These are phyloP conservation scores for Caenorhabditis latens DNA, from an alignment of 1,140 invertebrate genomes.

Conservation along the genomic window DNA sequence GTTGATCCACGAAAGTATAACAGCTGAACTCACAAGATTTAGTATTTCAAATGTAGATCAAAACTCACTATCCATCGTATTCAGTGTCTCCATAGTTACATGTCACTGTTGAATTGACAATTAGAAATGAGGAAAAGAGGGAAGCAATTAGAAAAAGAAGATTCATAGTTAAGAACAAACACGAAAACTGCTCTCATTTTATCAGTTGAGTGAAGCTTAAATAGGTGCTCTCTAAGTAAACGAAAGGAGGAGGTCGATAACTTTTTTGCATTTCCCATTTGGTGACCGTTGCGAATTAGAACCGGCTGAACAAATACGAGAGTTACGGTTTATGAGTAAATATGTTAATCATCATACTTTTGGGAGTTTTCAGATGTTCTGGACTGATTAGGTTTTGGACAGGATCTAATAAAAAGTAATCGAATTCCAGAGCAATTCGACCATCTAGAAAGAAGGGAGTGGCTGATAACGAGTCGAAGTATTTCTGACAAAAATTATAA, in stretches of 20 bases:
- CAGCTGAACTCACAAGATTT: neutral
- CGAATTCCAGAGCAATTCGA: neutral
- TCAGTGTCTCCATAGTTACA: slow-evolving; percentile 38
- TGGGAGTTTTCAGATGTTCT: no score
- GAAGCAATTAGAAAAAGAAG: neutral
- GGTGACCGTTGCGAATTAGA: neutral
- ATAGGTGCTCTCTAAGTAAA: slow-evolving; percentile 23
- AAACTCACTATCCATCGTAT: slow-evolving; percentile 40
- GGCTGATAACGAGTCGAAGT: neutral
- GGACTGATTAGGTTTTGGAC: no score
- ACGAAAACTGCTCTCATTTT: neutral
- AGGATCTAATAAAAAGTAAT: no score
- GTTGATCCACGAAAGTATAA: slow-evolving; percentile 25
- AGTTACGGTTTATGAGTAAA: neutral
- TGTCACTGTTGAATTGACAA: neutral
- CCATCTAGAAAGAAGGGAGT: neutral
- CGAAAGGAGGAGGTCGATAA: slow-evolving; percentile 11
- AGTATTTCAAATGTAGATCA: neutral
- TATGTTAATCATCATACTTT: no score
- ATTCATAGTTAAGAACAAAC: neutral
- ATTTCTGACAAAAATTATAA: neutral
- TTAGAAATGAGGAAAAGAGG: neutral
- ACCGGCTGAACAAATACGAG: neutral
- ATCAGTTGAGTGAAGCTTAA: neutral
- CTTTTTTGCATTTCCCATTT: slow-evolving; percentile 10